Conservation (phyloP, 2,797 vertebrate genomes). For the Acipenser transmontanus region DNA sequence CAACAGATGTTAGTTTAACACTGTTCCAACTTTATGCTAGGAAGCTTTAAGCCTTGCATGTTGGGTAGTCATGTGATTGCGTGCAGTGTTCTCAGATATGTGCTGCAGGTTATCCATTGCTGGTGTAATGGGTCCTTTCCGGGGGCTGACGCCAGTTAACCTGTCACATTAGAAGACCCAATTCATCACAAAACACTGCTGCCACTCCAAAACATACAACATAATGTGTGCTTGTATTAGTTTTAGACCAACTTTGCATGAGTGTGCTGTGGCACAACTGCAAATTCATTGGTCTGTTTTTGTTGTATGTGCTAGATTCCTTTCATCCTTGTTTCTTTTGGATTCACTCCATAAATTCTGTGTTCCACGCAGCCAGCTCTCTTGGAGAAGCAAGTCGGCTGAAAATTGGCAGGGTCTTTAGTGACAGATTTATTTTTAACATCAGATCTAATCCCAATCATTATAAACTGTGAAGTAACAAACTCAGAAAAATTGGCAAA, state of each 20-base stretch:
- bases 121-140: background rate
- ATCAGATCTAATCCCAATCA: slow-evolving; percentile 9
- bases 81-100: background rate
- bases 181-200: background rate
- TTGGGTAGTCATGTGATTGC: no score
- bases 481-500: background rate
- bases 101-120: background rate
- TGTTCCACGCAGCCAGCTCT: background rate
- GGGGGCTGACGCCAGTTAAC: no score
- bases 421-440: slow-evolving; percentile 1
- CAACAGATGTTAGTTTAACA: no score
- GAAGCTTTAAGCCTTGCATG: no score
- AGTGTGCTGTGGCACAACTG: background rate
- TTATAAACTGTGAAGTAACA: slow-evolving; percentile 6
- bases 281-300: slow-evolving; percentile 3
- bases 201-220: background rate
- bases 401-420: background rate
- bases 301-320: background rate
- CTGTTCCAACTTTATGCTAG: no score
- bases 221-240: slow-evolving; percentile 8
- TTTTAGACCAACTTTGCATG: slow-evolving; percentile 2
- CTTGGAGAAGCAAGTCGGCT: background rate
- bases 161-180: background rate
- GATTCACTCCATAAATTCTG: slow-evolving; percentile 1
- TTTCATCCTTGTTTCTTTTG: slow-evolving; percentile 7